A percentile compares a stretch with the other conserved stretches of the same genome.
These are phyloP conservation scores for Celastrina argiolus DNA, from an alignment of 2,888 invertebrate species.

Conservation along the genomic window DNA sequence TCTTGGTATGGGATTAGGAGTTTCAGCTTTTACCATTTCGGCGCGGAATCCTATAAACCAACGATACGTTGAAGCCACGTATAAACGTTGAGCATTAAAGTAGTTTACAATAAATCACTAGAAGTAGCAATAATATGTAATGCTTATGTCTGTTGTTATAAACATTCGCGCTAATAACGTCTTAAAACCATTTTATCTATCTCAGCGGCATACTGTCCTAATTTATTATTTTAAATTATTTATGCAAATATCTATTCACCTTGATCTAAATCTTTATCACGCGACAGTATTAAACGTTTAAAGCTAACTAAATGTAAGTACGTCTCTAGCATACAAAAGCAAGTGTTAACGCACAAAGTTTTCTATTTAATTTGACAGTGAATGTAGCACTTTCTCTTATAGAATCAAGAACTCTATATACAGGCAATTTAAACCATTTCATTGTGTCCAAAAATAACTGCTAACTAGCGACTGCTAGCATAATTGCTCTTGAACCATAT, in stretches of 20 bases:
- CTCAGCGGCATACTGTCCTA: conserved; percentile 12
- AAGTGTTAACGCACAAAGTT: neutral
- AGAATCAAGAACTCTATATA: neutral
- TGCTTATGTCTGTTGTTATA: neutral
- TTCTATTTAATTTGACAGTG: conserved; percentile 2
- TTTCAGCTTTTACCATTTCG: too few relatives aligned
- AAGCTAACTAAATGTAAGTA: neutral
- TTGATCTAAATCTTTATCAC: conserved; percentile 20
- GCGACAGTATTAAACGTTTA: neutral
- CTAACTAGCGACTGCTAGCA: neutral
- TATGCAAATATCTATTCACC: conserved; percentile 3
- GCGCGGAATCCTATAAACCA: neutral
- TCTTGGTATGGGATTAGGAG: too few relatives aligned
- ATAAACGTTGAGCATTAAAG: neutral
- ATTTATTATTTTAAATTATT: conserved; percentile 1
- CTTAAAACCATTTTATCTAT: neutral
- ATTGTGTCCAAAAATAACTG: neutral
- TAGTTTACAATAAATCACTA: neutral
- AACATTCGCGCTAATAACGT: conserved; percentile 1
- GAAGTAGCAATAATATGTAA: neutral
- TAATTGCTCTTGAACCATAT: neutral
- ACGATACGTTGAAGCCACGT: neutral
- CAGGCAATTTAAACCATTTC: neutral
- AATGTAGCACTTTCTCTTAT: neutral
- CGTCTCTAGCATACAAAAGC: neutral